A percentile compares a stretch with the other conserved stretches of the same genome.
phyloP scores from a whole-genome alignment of 1,140 invertebrate species.

The Liolophura sinensis region DNA sequence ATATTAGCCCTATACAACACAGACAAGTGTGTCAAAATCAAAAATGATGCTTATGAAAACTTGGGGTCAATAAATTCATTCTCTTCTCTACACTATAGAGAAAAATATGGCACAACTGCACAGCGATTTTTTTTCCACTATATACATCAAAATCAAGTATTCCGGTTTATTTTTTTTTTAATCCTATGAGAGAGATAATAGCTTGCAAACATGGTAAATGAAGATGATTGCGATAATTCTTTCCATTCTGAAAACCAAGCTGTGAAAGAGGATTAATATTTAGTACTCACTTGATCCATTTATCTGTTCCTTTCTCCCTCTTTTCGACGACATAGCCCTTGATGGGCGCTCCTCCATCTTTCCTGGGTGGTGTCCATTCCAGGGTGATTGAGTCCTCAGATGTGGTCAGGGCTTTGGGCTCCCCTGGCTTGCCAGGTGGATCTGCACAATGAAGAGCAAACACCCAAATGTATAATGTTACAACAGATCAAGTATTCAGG shows the following conservation, averaged over 20 bases:
- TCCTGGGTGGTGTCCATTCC: constrained; percentile 88
- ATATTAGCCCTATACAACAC: constrained; percentile 40
- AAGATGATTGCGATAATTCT: no score
- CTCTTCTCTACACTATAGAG: no score
- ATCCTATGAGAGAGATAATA: background rate
- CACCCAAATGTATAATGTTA: background rate
- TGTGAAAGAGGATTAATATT: background rate
- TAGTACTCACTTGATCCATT: constrained; percentile 56
- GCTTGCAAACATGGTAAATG: constrained; percentile 6
- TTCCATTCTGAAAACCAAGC: background rate
- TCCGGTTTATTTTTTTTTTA: background rate
- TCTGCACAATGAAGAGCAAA: constrained; percentile 60
- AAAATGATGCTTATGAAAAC: no score
- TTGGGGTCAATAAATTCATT: no score
- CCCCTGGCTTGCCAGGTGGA: constrained; percentile 86
- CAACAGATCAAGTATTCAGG: no score
- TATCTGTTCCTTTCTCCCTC: constrained; percentile 73
- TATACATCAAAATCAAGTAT: no score
- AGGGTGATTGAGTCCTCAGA: constrained; percentile 93
- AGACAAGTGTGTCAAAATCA: background rate
- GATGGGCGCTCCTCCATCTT: constrained; percentile 77
- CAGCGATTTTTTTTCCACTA: no score
- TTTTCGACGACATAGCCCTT: constrained; percentile 91
- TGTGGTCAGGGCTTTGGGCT: constrained; percentile 82
- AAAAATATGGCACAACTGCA: no score